Conservation (phyloP, 2,113 vertebrate genomes). For the Hiodon tergisus region DNA sequence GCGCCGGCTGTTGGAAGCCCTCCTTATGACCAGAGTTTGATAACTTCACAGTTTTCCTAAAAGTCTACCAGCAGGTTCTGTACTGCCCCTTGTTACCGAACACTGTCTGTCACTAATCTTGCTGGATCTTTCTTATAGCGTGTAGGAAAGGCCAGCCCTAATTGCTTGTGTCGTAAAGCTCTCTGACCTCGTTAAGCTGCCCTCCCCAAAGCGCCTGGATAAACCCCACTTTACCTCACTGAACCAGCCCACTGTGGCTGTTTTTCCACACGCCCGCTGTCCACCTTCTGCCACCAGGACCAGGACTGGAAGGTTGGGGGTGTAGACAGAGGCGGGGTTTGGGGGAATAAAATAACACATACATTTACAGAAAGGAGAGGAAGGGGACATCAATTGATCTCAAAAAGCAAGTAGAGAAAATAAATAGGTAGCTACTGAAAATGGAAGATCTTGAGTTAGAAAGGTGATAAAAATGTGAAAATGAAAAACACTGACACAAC, state of each 20-base stretch:
- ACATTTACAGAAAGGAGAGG: conserved; percentile 10
- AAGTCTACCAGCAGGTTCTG: too few relatives aligned
- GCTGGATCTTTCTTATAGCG: conserved; percentile 58
- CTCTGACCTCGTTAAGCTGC: conserved; percentile 65
- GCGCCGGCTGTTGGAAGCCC: too few relatives aligned
- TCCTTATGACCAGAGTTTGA: too few relatives aligned
- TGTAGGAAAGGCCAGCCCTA: conserved; percentile 50
- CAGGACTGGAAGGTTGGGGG: neutral
- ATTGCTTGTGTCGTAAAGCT: conserved; percentile 73
- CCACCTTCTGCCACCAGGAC: conserved; percentile 32
- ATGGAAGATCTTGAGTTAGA: too few relatives aligned
- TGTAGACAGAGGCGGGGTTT: neutral
- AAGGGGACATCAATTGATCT: neutral
- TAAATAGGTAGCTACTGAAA: neutral
- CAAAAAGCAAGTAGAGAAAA: neutral
- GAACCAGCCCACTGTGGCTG: conserved; percentile 57
- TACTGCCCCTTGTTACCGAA: too few relatives aligned
- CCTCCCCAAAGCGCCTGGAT: conserved; percentile 58
- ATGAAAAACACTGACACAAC: too few relatives aligned
- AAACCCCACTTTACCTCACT: conserved; percentile 71
- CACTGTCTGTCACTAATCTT: conserved; percentile 51
- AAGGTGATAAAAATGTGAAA: too few relatives aligned
- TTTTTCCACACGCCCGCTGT: conserved; percentile 45
- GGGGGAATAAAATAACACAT: neutral
- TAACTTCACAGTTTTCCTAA: too few relatives aligned